Base-by-base conservation (phyloP, 2,888 invertebrate species). In the Dendrolimus houi region DNA sequence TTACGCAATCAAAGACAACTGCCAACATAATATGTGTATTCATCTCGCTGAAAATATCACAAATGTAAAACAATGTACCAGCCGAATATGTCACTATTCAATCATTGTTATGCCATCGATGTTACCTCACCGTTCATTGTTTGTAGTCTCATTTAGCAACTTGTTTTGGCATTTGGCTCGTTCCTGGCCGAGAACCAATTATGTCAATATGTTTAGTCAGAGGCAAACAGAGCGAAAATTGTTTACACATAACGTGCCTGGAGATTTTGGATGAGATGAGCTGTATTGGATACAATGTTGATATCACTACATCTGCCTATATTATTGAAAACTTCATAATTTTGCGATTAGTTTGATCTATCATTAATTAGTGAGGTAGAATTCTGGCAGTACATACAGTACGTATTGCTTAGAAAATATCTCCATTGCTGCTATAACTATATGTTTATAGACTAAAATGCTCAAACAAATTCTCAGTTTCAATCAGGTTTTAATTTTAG, bases 141-240 rank as follows among this genome's bases (percentile, higher is more conserved):
- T 81, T 79, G 81, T 80, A 79, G 68, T 79, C 69, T 70, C 69
- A 77, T 77, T 75, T 67, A 71, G 74, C 72, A 65, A 69, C 55
- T 68, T 84, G 83, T 83, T 81, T 80, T 80, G 81, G 77, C 79
- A 81, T 78, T 65, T 65, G 59, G 60, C 57, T 59, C 67, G 64
- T 63, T 64, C 60, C 57, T 65, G 73, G 70, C 71, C 67, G 68
- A 62, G 62, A 59, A 65, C 62, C 67, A 77, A 75, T 80, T 79
- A 77, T 83, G 80, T 81, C 83, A 84, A 83, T 77, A 83, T 64
- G 66, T 64, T 68, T 69, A 65, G 70, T 69, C 69, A 65, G 67
- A 70, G 63, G 60, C 69, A 59, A 57, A 57, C 55, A 55, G 9
- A 54, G 13, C 41, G 47, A 47, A 47, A 10, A 47, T 47, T 47